phyloP scores from a whole-genome alignment of 2,113 vertebrate species.

The Tretioscincus oriximinensis region DNA sequence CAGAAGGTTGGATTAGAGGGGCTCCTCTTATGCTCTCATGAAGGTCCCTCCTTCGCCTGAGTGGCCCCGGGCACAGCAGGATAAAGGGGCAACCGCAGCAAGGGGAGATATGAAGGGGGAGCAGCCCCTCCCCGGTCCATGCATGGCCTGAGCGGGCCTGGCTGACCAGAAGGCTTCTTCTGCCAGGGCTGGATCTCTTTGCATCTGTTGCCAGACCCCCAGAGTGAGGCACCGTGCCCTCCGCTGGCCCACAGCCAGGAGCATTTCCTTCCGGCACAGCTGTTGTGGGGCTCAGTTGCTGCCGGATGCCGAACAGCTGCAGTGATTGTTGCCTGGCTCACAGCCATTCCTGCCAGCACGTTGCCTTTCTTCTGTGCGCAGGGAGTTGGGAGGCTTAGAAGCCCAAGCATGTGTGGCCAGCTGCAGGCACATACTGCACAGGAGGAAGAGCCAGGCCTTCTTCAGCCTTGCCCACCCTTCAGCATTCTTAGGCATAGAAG shows the following conservation, averaged over 20 bases:
- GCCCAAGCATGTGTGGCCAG: neutral
- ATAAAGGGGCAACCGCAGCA: too few relatives aligned
- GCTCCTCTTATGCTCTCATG: too few relatives aligned
- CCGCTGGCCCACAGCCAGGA: neutral
- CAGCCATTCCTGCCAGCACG: neutral
- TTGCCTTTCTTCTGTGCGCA: neutral
- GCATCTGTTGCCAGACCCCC: neutral
- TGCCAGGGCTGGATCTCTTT: neutral
- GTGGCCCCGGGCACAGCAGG: too few relatives aligned
- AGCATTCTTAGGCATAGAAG: too few relatives aligned
- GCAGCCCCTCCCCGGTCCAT: too few relatives aligned
- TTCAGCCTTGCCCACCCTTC: too few relatives aligned
- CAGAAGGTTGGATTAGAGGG: too few relatives aligned
- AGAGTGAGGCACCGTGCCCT: neutral
- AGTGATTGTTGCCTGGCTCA: neutral
- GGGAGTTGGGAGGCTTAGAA: too few relatives aligned
- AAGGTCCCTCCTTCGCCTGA: too few relatives aligned
- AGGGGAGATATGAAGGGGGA: too few relatives aligned
- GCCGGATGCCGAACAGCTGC: neutral
- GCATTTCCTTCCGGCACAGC: slow-evolving; percentile 32
- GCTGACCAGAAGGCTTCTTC: neutral
- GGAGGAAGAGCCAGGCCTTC: too few relatives aligned
- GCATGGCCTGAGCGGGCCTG: too few relatives aligned
- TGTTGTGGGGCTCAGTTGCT: accelerated
- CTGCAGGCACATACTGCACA: neutral